Evolutionary conservation across 1,140 invertebrate species (phyloP), one percentile per base, ranked within the genome.

Genomic region (Ceratosolen solmsi): DNA sequence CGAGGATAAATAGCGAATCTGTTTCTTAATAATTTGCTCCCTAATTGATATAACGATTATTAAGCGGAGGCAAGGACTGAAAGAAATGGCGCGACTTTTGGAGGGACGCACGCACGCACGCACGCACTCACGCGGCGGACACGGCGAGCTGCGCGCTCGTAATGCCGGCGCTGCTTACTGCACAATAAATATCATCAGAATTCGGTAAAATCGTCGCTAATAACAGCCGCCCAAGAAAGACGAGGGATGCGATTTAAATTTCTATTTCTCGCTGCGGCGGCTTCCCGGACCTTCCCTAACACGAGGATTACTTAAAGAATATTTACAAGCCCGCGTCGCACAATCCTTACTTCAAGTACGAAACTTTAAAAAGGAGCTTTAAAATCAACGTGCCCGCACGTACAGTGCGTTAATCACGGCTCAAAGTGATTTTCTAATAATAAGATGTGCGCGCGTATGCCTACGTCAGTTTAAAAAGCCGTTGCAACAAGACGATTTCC

Each of bases 401-500:
- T 68, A 13, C 72, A 74, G 46, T 81, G 25, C 73, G 79, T 81
- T 81, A 81, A 81, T 81, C 79, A 81, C 49, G 25, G 51, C n/a
- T 60, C 33, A 65, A 79, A 68, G 54, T 79, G 80, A 84, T 84
- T 72, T 73, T 78, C 75, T 46, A 54, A 63, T 82, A 82, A 58
- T 82, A 76, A 81, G 60, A 70, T 7, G 72, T 51, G 27, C 63
- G 75, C 22, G 25, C 33, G 36, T 76, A 49, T 2, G n/a, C 46
- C 25, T 63, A 58, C 38, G 63, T 30, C 27, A 80, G 9, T 58
- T 58, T 73, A 33, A 30, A 73, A 38, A 60, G 36, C 36, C 49
- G 8, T 17, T n/a, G 7, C 13, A 46, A n/a, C 51, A 17, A 41
- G 41, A 30, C 74, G 51, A 73, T 46, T 54, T 74, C 79, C 71